These are phyloP conservation scores for Epizoanthus stellaris DNA, from an alignment of 92 coral and sea anemone genomes.

Conservation along the genomic window DNA sequence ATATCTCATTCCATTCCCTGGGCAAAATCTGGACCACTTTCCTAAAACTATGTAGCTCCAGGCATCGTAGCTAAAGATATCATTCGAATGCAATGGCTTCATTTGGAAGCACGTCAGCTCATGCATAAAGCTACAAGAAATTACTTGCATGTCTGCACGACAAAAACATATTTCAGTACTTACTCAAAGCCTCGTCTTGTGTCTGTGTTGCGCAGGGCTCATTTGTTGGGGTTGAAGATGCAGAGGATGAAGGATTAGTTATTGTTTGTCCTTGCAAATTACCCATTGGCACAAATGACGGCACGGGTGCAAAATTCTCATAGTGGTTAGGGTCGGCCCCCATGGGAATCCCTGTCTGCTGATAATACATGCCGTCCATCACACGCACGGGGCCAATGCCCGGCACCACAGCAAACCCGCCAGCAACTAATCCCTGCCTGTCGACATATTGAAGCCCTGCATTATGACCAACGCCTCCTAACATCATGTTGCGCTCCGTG, in stretches of 20 bases:
- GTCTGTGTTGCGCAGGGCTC: conserved; percentile 55
- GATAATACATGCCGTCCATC: conserved; percentile 79
- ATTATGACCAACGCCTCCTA: conserved; percentile 40
- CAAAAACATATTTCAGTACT: conserved; percentile 55
- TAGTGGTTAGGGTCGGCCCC: conserved; percentile 80
- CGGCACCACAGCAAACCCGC: conserved; percentile 80
- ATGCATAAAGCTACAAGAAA: conserved; percentile 34
- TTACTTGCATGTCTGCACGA: conserved; percentile 38
- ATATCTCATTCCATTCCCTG: conserved; percentile 9
- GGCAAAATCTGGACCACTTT: conserved; percentile 24
- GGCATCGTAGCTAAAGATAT: background rate
- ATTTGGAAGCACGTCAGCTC: conserved; percentile 24
- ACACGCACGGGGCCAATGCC: conserved; percentile 90
- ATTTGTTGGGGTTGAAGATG: conserved; percentile 35
- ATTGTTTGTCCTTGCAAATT: conserved; percentile 64
- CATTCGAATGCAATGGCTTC: conserved; percentile 26
- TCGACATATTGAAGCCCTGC: conserved; percentile 77
- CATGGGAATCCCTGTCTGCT: conserved; percentile 72
- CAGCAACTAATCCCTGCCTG: conserved; percentile 67
- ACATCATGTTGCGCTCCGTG: conserved; percentile 54
- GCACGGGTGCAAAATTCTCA: conserved; percentile 82
- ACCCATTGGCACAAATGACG: conserved; percentile 70
- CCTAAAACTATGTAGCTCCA: conserved; percentile 25
- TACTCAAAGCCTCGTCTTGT: conserved; percentile 78
- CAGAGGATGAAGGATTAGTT: conserved; percentile 42